Conservation (phyloP, 1,140 invertebrate genomes). For the Ridgeia piscesae region DNA sequence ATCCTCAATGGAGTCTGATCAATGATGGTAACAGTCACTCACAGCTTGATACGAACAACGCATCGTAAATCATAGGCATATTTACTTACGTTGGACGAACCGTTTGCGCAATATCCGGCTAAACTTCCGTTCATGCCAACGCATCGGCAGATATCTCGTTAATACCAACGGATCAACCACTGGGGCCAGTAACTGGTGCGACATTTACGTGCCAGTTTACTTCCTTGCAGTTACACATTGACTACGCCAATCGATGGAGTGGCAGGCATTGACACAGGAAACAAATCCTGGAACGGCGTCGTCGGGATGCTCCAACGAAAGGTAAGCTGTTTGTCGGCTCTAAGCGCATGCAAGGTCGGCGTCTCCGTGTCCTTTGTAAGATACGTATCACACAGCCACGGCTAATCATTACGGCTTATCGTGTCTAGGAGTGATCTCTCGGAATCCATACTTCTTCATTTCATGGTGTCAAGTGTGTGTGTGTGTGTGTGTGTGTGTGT, state of each 20-base stretch:
- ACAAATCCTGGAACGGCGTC: background rate
- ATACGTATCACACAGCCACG: background rate
- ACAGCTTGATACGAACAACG: no score
- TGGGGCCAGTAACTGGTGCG: background rate
- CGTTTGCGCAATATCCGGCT: no score
- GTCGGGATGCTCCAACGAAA: background rate
- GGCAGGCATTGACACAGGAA: background rate
- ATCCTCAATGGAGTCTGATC: no score
- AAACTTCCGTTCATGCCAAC: background rate
- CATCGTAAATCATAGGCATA: no score
- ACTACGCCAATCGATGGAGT: background rate
- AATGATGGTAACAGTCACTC: no score
- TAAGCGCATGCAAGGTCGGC: background rate
- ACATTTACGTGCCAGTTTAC: background rate
- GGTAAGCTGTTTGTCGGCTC: background rate
- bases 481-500: background rate
- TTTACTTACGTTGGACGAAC: no score
- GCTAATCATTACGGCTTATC: background rate
- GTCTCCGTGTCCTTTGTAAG: background rate
- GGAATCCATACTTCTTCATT: background rate
- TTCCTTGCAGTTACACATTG: conserved; percentile 6
- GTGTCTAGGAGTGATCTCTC: background rate
- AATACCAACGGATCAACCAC: background rate
- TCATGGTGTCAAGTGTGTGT: background rate
- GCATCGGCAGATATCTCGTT: background rate